Evolutionary conservation across 1,140 invertebrate species (phyloP).

Genomic region (Thalassaphorura encarpata): DNA sequence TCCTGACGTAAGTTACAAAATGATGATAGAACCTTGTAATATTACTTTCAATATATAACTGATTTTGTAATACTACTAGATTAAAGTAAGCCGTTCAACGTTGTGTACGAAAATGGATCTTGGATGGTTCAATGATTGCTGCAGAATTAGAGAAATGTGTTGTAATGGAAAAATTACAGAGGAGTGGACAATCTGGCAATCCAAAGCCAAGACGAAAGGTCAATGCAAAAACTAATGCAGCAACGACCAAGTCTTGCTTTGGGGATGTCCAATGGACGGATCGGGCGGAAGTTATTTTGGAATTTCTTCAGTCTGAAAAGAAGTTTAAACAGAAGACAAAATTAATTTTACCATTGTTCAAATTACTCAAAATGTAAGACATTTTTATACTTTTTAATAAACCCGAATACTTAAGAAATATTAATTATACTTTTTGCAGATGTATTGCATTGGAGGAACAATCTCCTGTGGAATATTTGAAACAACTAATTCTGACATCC

Average conservation of each 20-base stretch:
- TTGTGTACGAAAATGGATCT: constrained; percentile 31
- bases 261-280: constrained; percentile 48
- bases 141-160: constrained; percentile 48
- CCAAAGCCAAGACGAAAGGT: neutral
- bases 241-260: neutral
- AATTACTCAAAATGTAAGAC: constrained; percentile 57
- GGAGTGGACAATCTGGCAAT: neutral
- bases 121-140: constrained; percentile 52
- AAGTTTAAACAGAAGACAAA: constrained; percentile 53
- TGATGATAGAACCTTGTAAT: too few species aligned
- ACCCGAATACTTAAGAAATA: neutral
- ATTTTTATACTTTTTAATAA: neutral
- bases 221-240: neutral
- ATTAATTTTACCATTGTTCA: constrained; percentile 64
- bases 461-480: constrained; percentile 73
- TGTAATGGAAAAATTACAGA: constrained; percentile 37
- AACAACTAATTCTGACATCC: constrained; percentile 72
- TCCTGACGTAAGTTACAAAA: constrained; percentile 17
- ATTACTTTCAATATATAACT: too few species aligned
- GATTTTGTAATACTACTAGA: too few species aligned
- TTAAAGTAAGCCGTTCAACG: constrained; percentile 25
- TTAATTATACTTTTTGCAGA: constrained; percentile 31
- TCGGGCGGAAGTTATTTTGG: constrained; percentile 62
- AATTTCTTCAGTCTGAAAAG: constrained; percentile 74
- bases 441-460: constrained; percentile 72